A percentile compares a stretch with the other conserved stretches of the same genome.
Evolutionary conservation across 2,888 invertebrate genomes (phyloP).

Genomic region (Eristalinus aeneus): DNA sequence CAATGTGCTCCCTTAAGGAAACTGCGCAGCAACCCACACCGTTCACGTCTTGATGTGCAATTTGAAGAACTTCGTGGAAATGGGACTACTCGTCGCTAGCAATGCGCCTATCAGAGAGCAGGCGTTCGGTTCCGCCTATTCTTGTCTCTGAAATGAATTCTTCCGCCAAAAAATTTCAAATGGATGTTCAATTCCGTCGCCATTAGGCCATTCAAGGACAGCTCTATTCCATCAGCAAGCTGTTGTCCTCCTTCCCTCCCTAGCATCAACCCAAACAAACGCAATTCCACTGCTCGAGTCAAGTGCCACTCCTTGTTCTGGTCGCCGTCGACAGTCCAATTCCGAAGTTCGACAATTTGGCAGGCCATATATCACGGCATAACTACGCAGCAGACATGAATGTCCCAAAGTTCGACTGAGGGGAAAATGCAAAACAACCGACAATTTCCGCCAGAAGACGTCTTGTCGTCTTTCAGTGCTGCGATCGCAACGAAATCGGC

Average conservation of each 20-base stretch:
- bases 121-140: too few species aligned
- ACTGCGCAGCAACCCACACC: too few species aligned
- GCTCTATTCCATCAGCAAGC: not conserved
- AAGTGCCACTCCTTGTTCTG: not conserved
- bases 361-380: slow-evolving; percentile 64
- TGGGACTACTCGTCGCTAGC: too few species aligned
- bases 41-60: too few species aligned
- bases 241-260: too few species aligned
- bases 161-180: too few species aligned
- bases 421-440: not conserved
- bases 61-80: too few species aligned
- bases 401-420: slow-evolving; percentile 22
- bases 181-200: not conserved
- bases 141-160: too few species aligned
- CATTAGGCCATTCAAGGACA: not conserved
- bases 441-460: slow-evolving; percentile 34
- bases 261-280: too few species aligned
- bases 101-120: too few species aligned
- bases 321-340: slow-evolving; percentile 42
- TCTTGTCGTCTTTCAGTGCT: not conserved
- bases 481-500: slow-evolving; percentile 36
- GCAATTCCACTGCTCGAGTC: not conserved
- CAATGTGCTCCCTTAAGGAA: too few species aligned
- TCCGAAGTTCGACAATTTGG: slow-evolving; percentile 65
- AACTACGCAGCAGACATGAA: slow-evolving; percentile 18